Evolutionary conservation across 2,888 invertebrate genomes (phyloP), one percentile per base, ranked within the genome.

Genomic region (Selenia dentaria): DNA sequence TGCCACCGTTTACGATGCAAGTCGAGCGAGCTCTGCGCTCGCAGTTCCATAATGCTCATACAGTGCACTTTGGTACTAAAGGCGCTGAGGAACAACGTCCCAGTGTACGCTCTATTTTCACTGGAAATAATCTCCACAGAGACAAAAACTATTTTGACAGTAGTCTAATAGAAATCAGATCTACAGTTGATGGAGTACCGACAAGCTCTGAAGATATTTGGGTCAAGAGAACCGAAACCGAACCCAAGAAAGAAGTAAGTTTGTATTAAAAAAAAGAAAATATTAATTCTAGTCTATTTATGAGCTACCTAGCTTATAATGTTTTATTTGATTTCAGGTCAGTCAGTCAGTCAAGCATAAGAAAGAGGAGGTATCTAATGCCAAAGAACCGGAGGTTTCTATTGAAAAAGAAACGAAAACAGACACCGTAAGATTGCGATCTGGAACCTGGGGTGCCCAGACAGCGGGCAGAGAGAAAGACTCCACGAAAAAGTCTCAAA

Each of bases 71-170:
- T 76, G 92, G 94, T 34, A 92, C 93, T 39, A 91, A 92, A 62
- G 93, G 93, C 33, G 85, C 82, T 6, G 84, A 91, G 57, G 89
- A 90, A 55, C 88, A 80, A 51, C 91, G 93, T 22, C 93, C 93
- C n/a, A 92, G 92, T 26, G 86, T 94, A 12, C 92, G 93, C 60
- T 85, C 92, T 8, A 83, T 94, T 47, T 94, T 95, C 76, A 79
- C 92, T 67, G 79, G 76, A 46, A 77, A 81, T 75, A 86, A 83
- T 79, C 86, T 88, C 67, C 96, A 96, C 79, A 91, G 94, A 54
- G 96, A 96, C 80, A 94, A 94, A 70, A 92, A 94, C 56, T 96
- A 95, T 89, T 96, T 96, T 73, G 96, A 96, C 82, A 94, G 94
- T 60, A 95, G 95, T 54, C 88, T 96, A 58, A 94, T 96, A 63